Base-by-base conservation (phyloP, 2,113 vertebrate genomes). In the Glaucomys volans region DNA sequence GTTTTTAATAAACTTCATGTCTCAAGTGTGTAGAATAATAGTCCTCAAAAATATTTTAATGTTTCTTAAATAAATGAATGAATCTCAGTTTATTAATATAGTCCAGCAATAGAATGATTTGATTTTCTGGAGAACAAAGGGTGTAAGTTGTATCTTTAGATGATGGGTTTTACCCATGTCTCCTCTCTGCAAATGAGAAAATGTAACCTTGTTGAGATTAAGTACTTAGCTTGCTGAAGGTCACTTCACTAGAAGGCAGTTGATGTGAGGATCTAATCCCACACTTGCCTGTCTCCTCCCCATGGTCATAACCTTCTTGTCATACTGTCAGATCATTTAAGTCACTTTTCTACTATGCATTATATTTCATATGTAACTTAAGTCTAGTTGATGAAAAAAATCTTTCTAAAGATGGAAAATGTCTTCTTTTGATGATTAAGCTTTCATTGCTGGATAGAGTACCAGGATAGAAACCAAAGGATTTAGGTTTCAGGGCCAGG, bases 361-460 rank as follows among this genome's bases (percentile, higher is more conserved):
- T 95, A 69, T 28, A 75, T 84, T 93, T 96, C 71, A 81, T 64
- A 84, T 50, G 14, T 72, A 84, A 71, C 8, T 32, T 77, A 88
- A 79, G 37, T 35, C 24, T 32, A 66, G 5, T 0, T 84, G 37
- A 81, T 83, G 22, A 4, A 47, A 47, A 47, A 57, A 57, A 32
- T 69, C 22, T 89, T 93, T 42, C 52, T 80, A 87, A 84, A 57
- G 40, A 95, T 50, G 20, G 22, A 79, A 82, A 47, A 17, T 94
- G 40, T 85, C 17, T 77, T 74, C 18, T 28, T 95, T 91, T 93
- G 42, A 66, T 72, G 24, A 50, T 24, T 69, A 44, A 94, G 37
- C 7, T 90, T 93, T 95, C 32, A n/a, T 67, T 96, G 62, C 37
- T 95, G 20, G 59, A 18, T 37, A 64, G 28, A 42, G 6, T 72